Evolutionary conservation across 2,113 vertebrate species (phyloP), one percentile per base, ranked within the genome.

Genomic region (Laterallus jamaicensis): DNA sequence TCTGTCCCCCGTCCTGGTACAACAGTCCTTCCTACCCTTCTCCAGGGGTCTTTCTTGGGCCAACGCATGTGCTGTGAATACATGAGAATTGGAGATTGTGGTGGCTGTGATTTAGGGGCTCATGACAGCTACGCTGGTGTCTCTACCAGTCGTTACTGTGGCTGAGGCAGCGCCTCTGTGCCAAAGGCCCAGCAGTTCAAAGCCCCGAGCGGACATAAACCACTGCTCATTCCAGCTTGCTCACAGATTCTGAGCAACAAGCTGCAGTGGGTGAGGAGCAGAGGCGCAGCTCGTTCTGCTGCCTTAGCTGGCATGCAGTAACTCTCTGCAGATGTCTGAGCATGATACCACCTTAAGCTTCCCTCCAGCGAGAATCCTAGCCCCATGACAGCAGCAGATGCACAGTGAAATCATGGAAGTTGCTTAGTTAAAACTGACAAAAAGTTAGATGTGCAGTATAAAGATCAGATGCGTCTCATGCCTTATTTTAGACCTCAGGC

Each of bases 31-130:
- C 3, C 31, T 62, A 12, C 25, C 35, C 35, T 39, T n/a, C 28
- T 56, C 39, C 37, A 25, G 29, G 77, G 15, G 22, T 56, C 24
- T 67, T 2, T 4, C 24, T 67, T 2, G 4, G 50, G 5, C 18
- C 32, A 66, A 28, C 1, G 0, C 6, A 44, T n/a, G 3, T 59
- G 25, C 9, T 28, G 19, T 31, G 5, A 49, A 49, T 4, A n/a
- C 19, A 4, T 19, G 25, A 50, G 31, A 62, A 82, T 44, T 63
- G 62, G 49, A 75, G 82, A 26, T 9, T 10, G 15, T 25, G 18
- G 21, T 2, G 1, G 8, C 28, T 82, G 24, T 22, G 37, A 75
- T 71, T 59, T 59, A 85, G 52, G 47, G 49, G 7, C 21, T 63
- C 32, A 19, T 67, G 20, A 13, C 29, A 35, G 15, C 22, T 12